Base-by-base conservation (phyloP, 2,113 vertebrate species). In the Campylomormyrus tamandua region DNA sequence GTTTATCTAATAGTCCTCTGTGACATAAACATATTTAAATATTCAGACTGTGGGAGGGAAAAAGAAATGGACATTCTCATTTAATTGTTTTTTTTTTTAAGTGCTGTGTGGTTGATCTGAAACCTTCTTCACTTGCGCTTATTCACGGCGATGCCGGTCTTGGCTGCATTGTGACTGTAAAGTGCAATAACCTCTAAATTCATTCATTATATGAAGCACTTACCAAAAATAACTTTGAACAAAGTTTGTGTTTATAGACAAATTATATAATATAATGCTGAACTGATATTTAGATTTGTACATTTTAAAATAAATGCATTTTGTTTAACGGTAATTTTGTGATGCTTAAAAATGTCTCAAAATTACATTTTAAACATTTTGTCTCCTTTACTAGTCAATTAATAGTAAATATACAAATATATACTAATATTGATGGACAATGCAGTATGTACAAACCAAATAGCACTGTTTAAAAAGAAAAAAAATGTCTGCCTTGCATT, bases 181-280 rank as follows among this genome's bases (percentile, higher is more conserved):
- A 97, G 98, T 99, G 98, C 98, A 99, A 99, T 99, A 98, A 97
- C 97, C 97, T 98, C 97, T 97, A 97, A 95, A 97, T 96, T 97
- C 96, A 95, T 96, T 96, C 97, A 96, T 96, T 58, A 62, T 96
- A 95, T 96, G 91, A 96, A 96, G 87, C 87, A 90, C 93, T 92
- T 92, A 95, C 94, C 93, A 92, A 94, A 89, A 89, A 83, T 92
- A 95, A 88, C 94, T 95, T 94, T 94, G 95, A 95, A 96, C 94
- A 96, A 95, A 95, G 89, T n/a, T 85, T 94, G 94, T 95, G 94
- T 96, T 95, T 95, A 96, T 95, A 95, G 93, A 93, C 93, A 94
- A 95, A 95, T 95, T 94, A 93, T 96, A 95, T 96, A 96, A 89
- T 88, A 53, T 83, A 53, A 89, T 89, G 88, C 66, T 89, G 66